Base-by-base conservation (phyloP, 2,888 invertebrate species). In the Parthenolecanium corni region DNA sequence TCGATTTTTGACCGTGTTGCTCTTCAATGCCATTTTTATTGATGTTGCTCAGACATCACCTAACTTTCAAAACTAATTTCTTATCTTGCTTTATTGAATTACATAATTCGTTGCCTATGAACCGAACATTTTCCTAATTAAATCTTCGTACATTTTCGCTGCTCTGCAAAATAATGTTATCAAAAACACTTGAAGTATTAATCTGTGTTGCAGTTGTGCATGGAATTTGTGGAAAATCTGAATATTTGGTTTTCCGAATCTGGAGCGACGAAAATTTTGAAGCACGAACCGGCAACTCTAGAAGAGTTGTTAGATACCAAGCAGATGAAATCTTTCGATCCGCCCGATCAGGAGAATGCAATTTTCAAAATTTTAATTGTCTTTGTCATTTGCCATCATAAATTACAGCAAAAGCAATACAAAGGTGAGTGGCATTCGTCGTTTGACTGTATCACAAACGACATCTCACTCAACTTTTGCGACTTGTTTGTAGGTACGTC, bases 301-400 rank as follows among this genome's bases (percentile, higher is more conserved):
- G 31, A 52, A 52, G 52, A 21, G 14, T 47, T 63, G 20, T 12
- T 46, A 20, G 47, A 53, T 16, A 36, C 44, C 0, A 63, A 63
- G 25, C 52, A 46, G 21, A 54, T 44, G 21, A 53, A 52, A 52
- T 38, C 44, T 12, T 53, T 53, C 16, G 63, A 53, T 46, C 42
- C 31, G 3, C 53, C 53, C 5, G 53, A 52, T 16, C 24, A 36
- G 25, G 53, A 53, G 3, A 18, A 63, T 36, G 44, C 63, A 9
- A 31, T 63, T 44, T 63, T 63, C 3, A 63, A 63, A 54, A 31
- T 63, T 16, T 36, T 63, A 18, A 23, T 63, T 3, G 51, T 53
- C n/a, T 63, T 52, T 21, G 44, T 52, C 31, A 63, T 63, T 18
- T 63, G 63, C 46, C 63, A 63, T 31, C 44, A 63, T 47, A 63